phyloP scores from a whole-genome alignment of 2,113 vertebrate genomes.

The Xiphophorus couchianus region DNA sequence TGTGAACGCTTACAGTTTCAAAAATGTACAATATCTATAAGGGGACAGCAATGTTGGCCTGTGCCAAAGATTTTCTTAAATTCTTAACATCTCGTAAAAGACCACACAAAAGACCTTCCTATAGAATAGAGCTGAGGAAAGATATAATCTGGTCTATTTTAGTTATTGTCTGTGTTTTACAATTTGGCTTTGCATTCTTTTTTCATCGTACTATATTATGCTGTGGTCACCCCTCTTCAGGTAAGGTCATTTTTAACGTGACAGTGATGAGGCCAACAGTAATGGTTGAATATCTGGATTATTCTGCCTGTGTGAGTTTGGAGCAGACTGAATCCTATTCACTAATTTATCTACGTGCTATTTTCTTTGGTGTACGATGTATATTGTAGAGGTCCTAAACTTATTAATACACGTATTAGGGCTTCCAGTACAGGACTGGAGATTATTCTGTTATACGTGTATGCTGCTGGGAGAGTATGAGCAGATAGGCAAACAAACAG shows the following conservation, averaged over 20 bases:
- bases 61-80: too few relatives aligned
- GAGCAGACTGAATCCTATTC: too few relatives aligned
- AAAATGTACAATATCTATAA: too few relatives aligned
- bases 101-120: too few relatives aligned
- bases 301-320: background rate
- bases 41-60: too few relatives aligned
- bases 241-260: background rate
- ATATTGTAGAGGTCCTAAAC: conserved; percentile 26
- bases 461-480: conserved; percentile 45
- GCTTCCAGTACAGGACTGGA: conserved; percentile 40
- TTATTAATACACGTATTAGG: conserved; percentile 17
- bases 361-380: conserved; percentile 18
- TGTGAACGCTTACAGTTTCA: too few relatives aligned
- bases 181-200: background rate
- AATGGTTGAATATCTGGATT: background rate
- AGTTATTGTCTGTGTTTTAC: background rate
- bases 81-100: too few relatives aligned
- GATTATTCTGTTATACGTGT: conserved; percentile 59
- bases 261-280: background rate
- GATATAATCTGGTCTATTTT: background rate
- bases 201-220: background rate
- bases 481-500: conserved; percentile 29
- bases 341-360: too few relatives aligned
- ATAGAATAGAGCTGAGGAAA: too few relatives aligned
- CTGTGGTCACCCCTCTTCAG: background rate